These are phyloP conservation scores for Neopipo cinnamomea DNA, from an alignment of 2,113 vertebrate species.

Conservation along the genomic window DNA sequence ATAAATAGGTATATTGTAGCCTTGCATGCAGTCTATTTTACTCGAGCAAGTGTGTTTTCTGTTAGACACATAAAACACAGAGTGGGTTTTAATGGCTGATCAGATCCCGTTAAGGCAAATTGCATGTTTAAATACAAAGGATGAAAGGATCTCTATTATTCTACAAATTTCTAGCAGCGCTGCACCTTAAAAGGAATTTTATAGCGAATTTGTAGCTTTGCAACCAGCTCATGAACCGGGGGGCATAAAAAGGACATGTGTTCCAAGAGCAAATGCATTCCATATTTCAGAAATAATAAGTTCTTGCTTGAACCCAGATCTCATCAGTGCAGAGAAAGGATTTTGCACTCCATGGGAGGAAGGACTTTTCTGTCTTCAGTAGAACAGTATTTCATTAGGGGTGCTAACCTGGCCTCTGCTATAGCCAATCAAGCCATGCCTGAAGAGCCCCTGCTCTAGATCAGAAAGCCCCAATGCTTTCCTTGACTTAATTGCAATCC, in stretches of 20 bases:
- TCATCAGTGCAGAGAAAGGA: not conserved
- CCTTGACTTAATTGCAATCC: not conserved
- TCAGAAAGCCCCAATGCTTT: not conserved
- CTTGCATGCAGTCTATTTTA: slow-evolving; percentile 17
- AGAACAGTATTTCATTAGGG: not conserved
- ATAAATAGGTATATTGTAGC: slow-evolving; percentile 24
- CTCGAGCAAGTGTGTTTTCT: slow-evolving; percentile 49
- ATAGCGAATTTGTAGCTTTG: slow-evolving; percentile 68
- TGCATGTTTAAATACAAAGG: slow-evolving; percentile 62
- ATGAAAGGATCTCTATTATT: slow-evolving; percentile 63
- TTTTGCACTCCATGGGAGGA: not conserved
- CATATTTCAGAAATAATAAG: slow-evolving; percentile 65
- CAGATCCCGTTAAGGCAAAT: slow-evolving; percentile 59
- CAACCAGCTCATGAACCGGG: slow-evolving; percentile 51
- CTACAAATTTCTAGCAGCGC: slow-evolving; percentile 62
- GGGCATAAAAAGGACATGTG: slow-evolving; percentile 58
- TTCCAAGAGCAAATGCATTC: slow-evolving; percentile 62
- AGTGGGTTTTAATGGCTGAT: slow-evolving; percentile 52
- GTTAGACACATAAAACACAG: slow-evolving; percentile 61
- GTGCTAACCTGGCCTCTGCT: not conserved
- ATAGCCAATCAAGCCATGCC: not conserved
- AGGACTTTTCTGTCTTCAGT: not conserved
- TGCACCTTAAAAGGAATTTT: slow-evolving; percentile 66
- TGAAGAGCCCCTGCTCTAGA: not conserved
- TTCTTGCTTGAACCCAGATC: slow-evolving; percentile 27